These are phyloP conservation scores for Latrodectus hesperus DNA, from an alignment of 2,888 invertebrate genomes.

Conservation along the genomic window DNA sequence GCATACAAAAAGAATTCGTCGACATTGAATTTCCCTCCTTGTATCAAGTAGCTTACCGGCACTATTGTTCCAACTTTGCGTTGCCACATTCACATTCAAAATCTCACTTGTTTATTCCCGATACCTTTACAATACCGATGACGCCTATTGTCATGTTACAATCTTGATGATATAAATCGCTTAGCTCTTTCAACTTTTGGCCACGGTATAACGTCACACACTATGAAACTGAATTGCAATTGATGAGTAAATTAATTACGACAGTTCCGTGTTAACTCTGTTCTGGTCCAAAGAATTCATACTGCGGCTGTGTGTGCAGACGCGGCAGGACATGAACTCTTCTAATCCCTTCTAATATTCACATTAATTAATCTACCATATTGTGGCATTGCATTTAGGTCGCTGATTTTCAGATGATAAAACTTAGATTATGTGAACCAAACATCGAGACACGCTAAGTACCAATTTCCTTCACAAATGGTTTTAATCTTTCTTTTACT, in stretches of 20 bases:
- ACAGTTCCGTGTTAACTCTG: background rate
- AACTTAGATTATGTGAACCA: no score
- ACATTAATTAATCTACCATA: background rate
- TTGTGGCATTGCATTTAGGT: background rate
- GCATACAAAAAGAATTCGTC: background rate
- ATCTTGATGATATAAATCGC: no score
- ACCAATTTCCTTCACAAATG: constrained; percentile 4
- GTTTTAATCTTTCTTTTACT: background rate
- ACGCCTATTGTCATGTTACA: no score
- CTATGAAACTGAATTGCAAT: background rate
- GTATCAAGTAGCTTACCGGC: background rate
- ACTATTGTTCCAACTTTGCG: background rate
- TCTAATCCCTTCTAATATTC: background rate
- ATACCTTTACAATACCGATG: no score
- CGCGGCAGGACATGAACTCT: background rate
- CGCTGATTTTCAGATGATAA: no score
- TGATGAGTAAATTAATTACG: background rate
- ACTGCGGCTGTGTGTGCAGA: background rate
- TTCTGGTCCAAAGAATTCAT: background rate
- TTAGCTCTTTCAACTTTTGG: no score
- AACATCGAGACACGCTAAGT: no score
- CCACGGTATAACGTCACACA: no score
- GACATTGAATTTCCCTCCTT: background rate
- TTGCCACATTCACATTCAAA: background rate
- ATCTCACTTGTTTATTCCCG: background rate